phyloP scores from a whole-genome alignment of 2,797 vertebrate species.

The Pangasius mekongensis region DNA sequence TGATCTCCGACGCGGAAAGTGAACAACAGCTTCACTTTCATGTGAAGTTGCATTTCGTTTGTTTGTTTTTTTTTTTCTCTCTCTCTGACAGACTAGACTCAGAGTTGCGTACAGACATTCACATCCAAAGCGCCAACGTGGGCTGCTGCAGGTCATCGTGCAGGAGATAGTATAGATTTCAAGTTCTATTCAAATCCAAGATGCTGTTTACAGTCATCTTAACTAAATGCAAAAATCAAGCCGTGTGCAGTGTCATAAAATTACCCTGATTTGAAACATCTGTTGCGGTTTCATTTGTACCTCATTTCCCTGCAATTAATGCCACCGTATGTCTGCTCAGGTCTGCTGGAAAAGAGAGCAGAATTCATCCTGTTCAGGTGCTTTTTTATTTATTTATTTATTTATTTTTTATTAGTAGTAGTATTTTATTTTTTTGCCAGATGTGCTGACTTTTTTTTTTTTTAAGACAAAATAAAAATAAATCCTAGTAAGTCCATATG shows the following conservation, averaged over 20 bases:
- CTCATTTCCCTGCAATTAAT: slow-evolving; percentile 55
- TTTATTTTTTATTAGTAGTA: not conserved
- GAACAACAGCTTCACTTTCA: slow-evolving; percentile 17
- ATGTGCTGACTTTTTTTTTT: not conserved
- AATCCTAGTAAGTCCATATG: not conserved
- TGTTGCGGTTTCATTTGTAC: slow-evolving; percentile 60
- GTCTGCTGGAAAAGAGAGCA: slow-evolving; percentile 1
- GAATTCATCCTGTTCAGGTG: not conserved
- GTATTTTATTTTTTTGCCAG: not conserved
- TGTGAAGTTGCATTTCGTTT: slow-evolving; percentile 2
- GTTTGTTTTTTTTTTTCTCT: too few relatives aligned
- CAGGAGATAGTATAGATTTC: not conserved
- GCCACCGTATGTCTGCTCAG: slow-evolving; percentile 49
- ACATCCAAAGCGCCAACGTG: not conserved
- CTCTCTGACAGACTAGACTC: not conserved
- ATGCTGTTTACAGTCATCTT: slow-evolving; percentile 17
- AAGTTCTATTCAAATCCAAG: not conserved
- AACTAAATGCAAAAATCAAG: slow-evolving; percentile 31
- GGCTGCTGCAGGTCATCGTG: not conserved
- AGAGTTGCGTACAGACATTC: not conserved
- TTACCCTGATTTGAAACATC: slow-evolving; percentile 59
- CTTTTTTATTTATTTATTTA: too few relatives aligned
- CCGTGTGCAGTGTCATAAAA: slow-evolving; percentile 53
- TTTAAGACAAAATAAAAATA: not conserved
- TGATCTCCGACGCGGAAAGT: slow-evolving; percentile 27